These are phyloP conservation scores for Chelon labrosus DNA, from an alignment of 2,797 vertebrate species.

Conservation along the genomic window DNA sequence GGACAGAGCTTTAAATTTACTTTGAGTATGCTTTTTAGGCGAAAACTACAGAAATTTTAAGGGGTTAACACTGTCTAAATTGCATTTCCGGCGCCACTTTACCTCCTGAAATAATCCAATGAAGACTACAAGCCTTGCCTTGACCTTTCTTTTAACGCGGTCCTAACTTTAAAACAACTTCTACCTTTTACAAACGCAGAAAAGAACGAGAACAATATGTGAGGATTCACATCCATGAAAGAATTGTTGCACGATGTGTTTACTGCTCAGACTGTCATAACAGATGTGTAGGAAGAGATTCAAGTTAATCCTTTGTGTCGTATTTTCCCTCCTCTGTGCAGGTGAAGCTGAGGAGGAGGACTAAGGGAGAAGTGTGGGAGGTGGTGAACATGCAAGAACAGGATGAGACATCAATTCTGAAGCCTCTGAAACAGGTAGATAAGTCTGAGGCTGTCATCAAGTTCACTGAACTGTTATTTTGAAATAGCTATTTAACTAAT, in stretches of 20 bases:
- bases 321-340: constrained; percentile 33
- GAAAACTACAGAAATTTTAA: too few relatives aligned
- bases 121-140: too few relatives aligned
- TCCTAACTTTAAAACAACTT: not conserved
- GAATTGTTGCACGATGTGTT: not conserved
- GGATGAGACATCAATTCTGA: constrained; percentile 11
- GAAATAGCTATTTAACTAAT: too few relatives aligned
- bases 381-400: constrained; percentile 66
- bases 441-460: not conserved
- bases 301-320: not conserved
- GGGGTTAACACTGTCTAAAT: too few relatives aligned
- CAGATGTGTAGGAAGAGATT: not conserved
- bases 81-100: too few relatives aligned
- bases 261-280: not conserved
- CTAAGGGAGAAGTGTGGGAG: constrained; percentile 75
- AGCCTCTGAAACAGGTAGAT: constrained; percentile 57
- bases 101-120: too few relatives aligned
- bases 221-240: not conserved
- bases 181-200: not conserved
- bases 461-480: not conserved
- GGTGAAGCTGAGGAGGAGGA: constrained; percentile 80
- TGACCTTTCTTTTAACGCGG: too few relatives aligned
- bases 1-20: too few relatives aligned
- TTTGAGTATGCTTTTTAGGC: too few relatives aligned
- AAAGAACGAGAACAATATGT: not conserved